phyloP scores from a whole-genome alignment of 2,888 invertebrate species.

The Oxycera nigricornis region DNA sequence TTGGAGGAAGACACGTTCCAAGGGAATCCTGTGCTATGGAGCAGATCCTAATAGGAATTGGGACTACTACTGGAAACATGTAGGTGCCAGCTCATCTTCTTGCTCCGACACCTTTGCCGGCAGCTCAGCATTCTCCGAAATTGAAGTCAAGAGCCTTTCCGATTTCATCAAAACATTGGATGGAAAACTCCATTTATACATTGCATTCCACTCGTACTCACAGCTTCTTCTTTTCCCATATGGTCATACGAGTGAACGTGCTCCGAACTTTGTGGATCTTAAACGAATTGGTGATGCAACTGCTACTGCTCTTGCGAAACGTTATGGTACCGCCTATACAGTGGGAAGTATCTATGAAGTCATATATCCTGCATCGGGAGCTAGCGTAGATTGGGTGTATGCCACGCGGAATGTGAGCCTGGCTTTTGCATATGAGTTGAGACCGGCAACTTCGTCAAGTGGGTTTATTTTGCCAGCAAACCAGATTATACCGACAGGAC shows the following conservation, averaged over 20 bases:
- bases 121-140: slow-evolving; percentile 72
- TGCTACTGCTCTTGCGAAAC: slow-evolving; percentile 54
- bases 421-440: slow-evolving; percentile 70
- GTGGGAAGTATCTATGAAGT: slow-evolving; percentile 63
- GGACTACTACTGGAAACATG: slow-evolving; percentile 71
- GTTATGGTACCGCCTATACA: slow-evolving; percentile 60
- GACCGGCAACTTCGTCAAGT: slow-evolving; percentile 50
- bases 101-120: slow-evolving; percentile 74
- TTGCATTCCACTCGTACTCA: slow-evolving; percentile 78
- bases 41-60: slow-evolving; percentile 83
- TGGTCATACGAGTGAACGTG: slow-evolving; percentile 65
- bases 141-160: slow-evolving; percentile 67
- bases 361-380: slow-evolving; percentile 66
- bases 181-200: slow-evolving; percentile 67
- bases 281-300: slow-evolving; percentile 56
- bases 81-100: slow-evolving; percentile 66
- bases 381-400: slow-evolving; percentile 72
- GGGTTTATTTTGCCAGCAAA: slow-evolving; percentile 73
- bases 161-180: slow-evolving; percentile 65
- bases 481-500: slow-evolving; percentile 70
- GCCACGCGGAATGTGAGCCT: slow-evolving; percentile 65
- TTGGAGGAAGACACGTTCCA: slow-evolving; percentile 75
- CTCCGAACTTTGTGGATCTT: slow-evolving; percentile 64
- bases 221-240: slow-evolving; percentile 74
- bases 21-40: slow-evolving; percentile 66